Conservation (phyloP, 2,113 vertebrate genomes). For the Nerophis lumbriciformis region DNA sequence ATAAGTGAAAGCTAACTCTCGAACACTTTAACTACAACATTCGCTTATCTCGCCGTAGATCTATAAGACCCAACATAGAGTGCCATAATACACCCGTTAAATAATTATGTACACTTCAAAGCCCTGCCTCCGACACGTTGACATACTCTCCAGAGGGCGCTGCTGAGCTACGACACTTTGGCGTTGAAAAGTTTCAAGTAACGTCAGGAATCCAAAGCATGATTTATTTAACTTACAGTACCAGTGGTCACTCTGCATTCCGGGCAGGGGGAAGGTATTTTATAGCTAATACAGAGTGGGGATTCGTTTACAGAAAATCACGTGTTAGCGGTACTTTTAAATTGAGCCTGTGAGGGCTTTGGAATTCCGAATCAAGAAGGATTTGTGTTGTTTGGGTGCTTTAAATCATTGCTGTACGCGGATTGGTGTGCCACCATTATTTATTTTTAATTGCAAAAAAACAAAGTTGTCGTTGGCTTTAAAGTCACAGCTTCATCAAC, state of each 20-base stretch:
- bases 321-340: no score
- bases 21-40: slow-evolving; percentile 29
- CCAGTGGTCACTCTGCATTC: neutral
- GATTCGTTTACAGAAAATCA: no score
- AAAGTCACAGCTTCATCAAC: no score
- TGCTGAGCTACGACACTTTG: slow-evolving; percentile 51
- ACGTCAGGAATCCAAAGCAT: slow-evolving; percentile 57
- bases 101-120: slow-evolving; percentile 69
- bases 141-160: slow-evolving; percentile 36
- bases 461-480: no score
- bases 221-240: neutral
- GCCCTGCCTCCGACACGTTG: slow-evolving; percentile 24
- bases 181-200: slow-evolving; percentile 66
- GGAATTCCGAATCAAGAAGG: no score
- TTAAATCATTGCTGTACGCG: no score
- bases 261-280: neutral
- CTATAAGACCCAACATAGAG: slow-evolving; percentile 77
- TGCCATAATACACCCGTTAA: slow-evolving; percentile 71
- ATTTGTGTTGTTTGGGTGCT: no score
- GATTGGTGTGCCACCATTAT: no score
- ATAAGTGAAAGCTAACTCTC: slow-evolving; percentile 23
- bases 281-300: neutral
- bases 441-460: no score
- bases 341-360: no score
- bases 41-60: slow-evolving; percentile 52